Base-by-base conservation (phyloP, 2,888 invertebrate genomes). In the Cerastis rubricosa region DNA sequence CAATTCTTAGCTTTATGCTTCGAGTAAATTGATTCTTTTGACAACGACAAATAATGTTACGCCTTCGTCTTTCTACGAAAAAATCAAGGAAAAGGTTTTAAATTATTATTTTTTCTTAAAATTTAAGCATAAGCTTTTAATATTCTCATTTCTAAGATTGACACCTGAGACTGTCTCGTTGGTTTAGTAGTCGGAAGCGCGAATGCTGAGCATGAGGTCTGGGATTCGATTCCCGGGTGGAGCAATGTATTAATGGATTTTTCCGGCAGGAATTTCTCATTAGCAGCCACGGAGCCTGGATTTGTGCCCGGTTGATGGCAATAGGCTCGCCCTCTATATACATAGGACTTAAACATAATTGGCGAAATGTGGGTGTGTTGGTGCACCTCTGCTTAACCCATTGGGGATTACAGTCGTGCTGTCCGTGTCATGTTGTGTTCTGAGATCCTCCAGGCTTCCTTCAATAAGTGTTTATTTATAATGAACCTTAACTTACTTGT, bases 11-110 rank as follows among this genome's bases (percentile, higher is more conserved):
- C 66, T 74, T 84, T 87, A 74, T 74, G 74, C 69, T 82, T 80
- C 74, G 85, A 85, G 83, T 85, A 89, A 90, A 91, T 91, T 89
- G 88, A 91, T 90, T 87, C 81, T 81, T 89, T 89, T 87, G 89
- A 87, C 82, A 88, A 86, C 83, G 83, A 82, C 1, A 87, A 89
- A 92, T 90, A 88, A 88, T 88, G 86, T 88, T 89, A 88, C 76
- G 47, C 29, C 47, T 35, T 59, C 43, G 17, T 49, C 47, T 69
- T 78, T 64, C 22, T 40, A 25, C 2, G 29, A 35, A 57, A 40
- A 54, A 35, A 8, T 9, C 35, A 12, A 49, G 40, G 29, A 35
- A 81, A 40, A 14, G 1, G 9, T 51, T 80, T 1, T 22, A 43
- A 47, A 47, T 73, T 43, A 25, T 12, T 22, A 64, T 81, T 35